phyloP scores from a whole-genome alignment of 1,140 invertebrate species.

The Andrena cerasifolii region DNA sequence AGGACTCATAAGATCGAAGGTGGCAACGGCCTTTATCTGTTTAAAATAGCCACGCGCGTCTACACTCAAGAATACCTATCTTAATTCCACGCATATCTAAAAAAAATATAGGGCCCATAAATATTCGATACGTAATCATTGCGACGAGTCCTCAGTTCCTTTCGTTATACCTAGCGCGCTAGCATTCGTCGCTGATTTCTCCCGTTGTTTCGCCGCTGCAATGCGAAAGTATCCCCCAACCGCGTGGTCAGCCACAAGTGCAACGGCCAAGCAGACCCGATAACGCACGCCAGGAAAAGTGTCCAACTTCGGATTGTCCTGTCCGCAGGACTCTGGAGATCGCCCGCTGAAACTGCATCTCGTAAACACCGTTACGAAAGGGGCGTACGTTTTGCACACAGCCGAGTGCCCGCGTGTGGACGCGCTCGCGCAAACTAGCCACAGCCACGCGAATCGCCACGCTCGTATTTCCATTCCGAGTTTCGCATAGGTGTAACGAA shows the following conservation, averaged over 20 bases:
- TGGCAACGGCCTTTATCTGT: too few species aligned
- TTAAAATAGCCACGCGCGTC: too few species aligned
- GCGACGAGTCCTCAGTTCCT: too few species aligned
- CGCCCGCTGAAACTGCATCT: slow-evolving; percentile 14
- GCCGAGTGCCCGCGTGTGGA: background rate
- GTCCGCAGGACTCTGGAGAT: slow-evolving; percentile 20
- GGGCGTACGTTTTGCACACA: slow-evolving; percentile 13
- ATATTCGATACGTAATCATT: too few species aligned
- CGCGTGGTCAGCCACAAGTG: slow-evolving; percentile 18
- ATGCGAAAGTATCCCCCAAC: background rate
- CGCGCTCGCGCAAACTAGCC: background rate
- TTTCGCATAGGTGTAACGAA: slow-evolving; percentile 56
- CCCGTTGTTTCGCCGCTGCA: background rate
- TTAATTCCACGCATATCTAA: too few species aligned
- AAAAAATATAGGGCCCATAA: too few species aligned
- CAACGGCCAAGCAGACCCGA: slow-evolving; percentile 1
- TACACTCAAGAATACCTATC: too few species aligned
- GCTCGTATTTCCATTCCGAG: slow-evolving; percentile 32
- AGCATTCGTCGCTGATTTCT: background rate
- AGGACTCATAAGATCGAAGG: too few species aligned
- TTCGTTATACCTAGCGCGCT: background rate
- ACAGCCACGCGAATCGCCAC: slow-evolving; percentile 8
- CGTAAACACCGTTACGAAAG: slow-evolving; percentile 40
- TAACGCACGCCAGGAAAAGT: slow-evolving; percentile 7
- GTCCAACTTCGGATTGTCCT: slow-evolving; percentile 29